Percentiles rank a stretch among this genome's conserved stretches.
phyloP scores from a whole-genome alignment of 1,140 invertebrate genomes.

The Ruditapes philippinarum region DNA sequence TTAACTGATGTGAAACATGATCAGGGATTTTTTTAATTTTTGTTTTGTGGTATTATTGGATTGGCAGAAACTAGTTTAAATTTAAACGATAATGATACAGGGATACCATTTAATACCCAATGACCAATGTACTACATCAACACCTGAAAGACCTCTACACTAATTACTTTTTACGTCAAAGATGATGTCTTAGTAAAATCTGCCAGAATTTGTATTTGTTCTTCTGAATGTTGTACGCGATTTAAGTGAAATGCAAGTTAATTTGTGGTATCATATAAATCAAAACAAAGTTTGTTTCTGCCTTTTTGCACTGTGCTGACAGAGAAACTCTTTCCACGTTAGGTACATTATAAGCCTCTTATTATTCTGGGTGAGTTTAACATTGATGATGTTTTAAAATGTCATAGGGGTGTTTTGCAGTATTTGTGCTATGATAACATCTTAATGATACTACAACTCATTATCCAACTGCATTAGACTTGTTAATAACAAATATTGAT shows the following conservation, averaged over 20 bases:
- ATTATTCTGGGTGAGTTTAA: constrained; percentile 39
- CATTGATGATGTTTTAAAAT: constrained; percentile 15
- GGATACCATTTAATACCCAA: constrained; percentile 21
- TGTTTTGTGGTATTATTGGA: constrained; percentile 24
- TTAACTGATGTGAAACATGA: neutral
- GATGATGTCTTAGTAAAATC: constrained; percentile 6
- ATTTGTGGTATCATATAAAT: constrained; percentile 7
- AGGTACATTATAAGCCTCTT: neutral
- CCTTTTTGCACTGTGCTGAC: neutral
- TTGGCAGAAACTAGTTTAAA: constrained; percentile 39
- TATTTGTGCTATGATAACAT: neutral
- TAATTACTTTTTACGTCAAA: constrained; percentile 39
- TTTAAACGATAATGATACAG: constrained; percentile 17
- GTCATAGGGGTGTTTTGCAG: neutral
- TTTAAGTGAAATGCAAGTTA: constrained; percentile 19
- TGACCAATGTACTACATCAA: neutral
- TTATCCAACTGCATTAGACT: neutral
- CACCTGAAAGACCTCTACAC: constrained; percentile 26
- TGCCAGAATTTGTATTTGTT: neutral
- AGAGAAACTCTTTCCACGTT: neutral
- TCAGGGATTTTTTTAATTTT: neutral
- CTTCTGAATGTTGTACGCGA: neutral
- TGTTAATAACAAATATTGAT: constrained; percentile 13
- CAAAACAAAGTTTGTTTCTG: neutral
- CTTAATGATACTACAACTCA: constrained; percentile 18